Evolutionary conservation across 2,797 vertebrate species (phyloP), one percentile per base, ranked within the genome.

Genomic region (Linurgus olivaceus): DNA sequence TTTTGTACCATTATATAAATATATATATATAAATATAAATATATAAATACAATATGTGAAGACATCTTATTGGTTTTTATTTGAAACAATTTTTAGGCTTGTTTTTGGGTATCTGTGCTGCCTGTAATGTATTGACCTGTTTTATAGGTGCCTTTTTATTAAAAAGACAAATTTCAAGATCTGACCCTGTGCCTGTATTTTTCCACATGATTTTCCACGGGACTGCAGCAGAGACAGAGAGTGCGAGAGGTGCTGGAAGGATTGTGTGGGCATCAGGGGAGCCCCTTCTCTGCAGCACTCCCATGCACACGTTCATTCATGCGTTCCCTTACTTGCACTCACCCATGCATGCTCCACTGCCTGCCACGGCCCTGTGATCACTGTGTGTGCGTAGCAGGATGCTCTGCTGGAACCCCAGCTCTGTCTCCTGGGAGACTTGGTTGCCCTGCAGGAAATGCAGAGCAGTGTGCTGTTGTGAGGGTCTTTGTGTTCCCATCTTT

Each of bases 121-220:
- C 98, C 97, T 98, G 98, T 98, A 98, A 98, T 97, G 98, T 98
- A 98, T 97, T 98, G 98, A 98, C 98, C 98, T 98, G 98, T 98
- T 98, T 98, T 98, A 98, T 98, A 98, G 98, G 98, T 98, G 98
- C 98, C 98, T 98, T 98, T 98, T 98, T 98, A 98, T 98, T 98
- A 98, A 98, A 98, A 98, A 98, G 96, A 97, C 95, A 96, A 97
- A 97, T 95, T 96, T 94, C 86, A 97, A 96, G 97, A 97, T 92
- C 67, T 67, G 81, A 84, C 66, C 86, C 74, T 21, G 65, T 85
- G 92, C 87, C 58, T 97, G 65, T 96, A 86, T 67, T 93, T 52
- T 52, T 57, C 76, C 62, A 58, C 2, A 6, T 54, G 90, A 17
- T 35, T 68, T 72, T 44, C 58, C 21, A 33, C 26, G 2, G 38